phyloP scores from a whole-genome alignment of 2,888 invertebrate genomes.

The Drosophila stalkeri region DNA sequence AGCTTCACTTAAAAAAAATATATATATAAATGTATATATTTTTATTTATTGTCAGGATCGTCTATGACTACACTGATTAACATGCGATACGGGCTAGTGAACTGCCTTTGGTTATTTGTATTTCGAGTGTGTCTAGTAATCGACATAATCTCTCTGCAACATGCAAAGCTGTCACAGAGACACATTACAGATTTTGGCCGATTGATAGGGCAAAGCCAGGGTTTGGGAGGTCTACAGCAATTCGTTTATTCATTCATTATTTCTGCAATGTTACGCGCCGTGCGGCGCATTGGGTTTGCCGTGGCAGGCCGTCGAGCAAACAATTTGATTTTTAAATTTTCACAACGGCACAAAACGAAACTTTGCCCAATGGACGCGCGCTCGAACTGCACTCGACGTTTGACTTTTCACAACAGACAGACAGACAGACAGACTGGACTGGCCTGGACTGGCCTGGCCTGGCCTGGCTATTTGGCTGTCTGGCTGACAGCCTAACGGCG shows the following conservation, averaged over 20 bases:
- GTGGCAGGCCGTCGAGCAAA: slow-evolving; percentile 33
- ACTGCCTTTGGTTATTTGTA: slow-evolving; percentile 23
- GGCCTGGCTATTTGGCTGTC: background rate
- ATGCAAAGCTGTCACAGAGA: slow-evolving; percentile 58
- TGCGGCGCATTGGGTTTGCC: slow-evolving; percentile 5
- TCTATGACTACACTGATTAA: slow-evolving; percentile 17
- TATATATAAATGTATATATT: slow-evolving; percentile 1
- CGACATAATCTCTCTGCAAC: slow-evolving; percentile 37
- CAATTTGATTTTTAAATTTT: slow-evolving; percentile 61
- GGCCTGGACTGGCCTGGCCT: background rate
- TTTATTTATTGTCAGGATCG: slow-evolving; percentile 5
- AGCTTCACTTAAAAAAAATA: background rate
- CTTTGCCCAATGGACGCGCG: slow-evolving; percentile 55
- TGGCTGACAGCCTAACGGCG: slow-evolving; percentile 23
- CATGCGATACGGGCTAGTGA: slow-evolving; percentile 1
- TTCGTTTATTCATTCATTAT: slow-evolving; percentile 75
- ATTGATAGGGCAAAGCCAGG: slow-evolving; percentile 25
- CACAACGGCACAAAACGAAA: slow-evolving; percentile 51
- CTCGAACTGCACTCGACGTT: slow-evolving; percentile 64
- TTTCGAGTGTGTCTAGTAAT: background rate
- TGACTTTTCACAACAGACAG: slow-evolving; percentile 60
- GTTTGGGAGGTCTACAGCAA: slow-evolving; percentile 9
- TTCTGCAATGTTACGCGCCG: slow-evolving; percentile 53
- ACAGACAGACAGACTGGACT: too few relatives aligned
- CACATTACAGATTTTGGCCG: slow-evolving; percentile 49